Base-by-base conservation (phyloP, 2,888 invertebrate species). In the Ischnura elegans region DNA sequence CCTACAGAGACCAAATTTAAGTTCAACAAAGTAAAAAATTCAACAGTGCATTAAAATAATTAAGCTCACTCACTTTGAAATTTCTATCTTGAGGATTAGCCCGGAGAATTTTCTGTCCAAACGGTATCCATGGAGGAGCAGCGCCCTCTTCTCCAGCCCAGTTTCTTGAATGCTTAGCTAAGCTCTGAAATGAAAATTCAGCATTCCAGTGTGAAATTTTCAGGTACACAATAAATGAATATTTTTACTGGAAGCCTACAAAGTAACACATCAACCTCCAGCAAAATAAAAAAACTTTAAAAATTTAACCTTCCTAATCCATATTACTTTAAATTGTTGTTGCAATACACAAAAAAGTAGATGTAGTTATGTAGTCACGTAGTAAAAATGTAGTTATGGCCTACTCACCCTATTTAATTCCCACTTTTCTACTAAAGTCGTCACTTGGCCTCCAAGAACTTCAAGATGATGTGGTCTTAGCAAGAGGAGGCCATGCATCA, bases 41-140 rank as follows among this genome's bases (percentile, higher is more conserved):
- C 19, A 3, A 13, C 19, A 19, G 4, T 10, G 16, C 51, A 51
- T 10, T 2, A 19, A 10, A 51, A 8, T 51, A 51, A 51, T 19
- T 1, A 51, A 51, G 51, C 19, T 51, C 87, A 93, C n/a, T 66
- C 94, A 93, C 94, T 94, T 95, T 95, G 94, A 98, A 98, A 95
- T 97, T 97, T 94, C 97, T 97, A 94, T 97, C 97, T 84, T 97
- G 96, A 46, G 97, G 96, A 55, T 96, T 95, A 8, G 96, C 96
- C 93, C 97, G 96, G 95, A 97, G 96, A 93, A 98, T 97, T 95
- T 97, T 97, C 95, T 98, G 97, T 0, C 99, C 99, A 96, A 99
- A 99, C 61, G 98, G 98, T 95, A 99, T 98, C 98, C 99, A 99
- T 76, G 98, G 97, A 85, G 98, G 99, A 2, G 99, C 98, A 0